Conservation (phyloP, 2,888 invertebrate species). For the Drosophila mimetica region DNA sequence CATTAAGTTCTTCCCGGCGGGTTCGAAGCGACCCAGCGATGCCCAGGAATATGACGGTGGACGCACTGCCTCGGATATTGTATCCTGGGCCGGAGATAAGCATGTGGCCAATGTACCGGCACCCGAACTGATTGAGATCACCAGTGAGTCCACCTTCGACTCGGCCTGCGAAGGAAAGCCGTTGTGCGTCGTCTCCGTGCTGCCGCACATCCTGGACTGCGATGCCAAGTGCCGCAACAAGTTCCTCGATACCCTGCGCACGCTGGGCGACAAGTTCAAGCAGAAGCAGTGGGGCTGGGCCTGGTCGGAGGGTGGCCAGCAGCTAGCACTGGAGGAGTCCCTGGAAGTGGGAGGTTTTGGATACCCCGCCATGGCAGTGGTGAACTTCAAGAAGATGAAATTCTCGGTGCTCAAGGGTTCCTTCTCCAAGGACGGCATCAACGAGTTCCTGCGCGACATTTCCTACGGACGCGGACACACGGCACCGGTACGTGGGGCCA, state of each 20-base stretch:
- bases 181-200: constrained; percentile 94
- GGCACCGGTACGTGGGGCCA: constrained; percentile 92
- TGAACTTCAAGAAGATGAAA: constrained; percentile 98
- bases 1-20: constrained; percentile 95
- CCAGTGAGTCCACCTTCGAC: constrained; percentile 87
- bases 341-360: constrained; percentile 99
- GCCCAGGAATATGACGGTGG: constrained; percentile 96
- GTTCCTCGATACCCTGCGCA: constrained; percentile 90
- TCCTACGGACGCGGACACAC: constrained; percentile 97
- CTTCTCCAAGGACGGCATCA: constrained; percentile 97
- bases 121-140: constrained; percentile 92
- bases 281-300: constrained; percentile 98
- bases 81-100: constrained; percentile 94
- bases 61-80: constrained; percentile 94
- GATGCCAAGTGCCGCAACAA: constrained; percentile 95
- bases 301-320: constrained; percentile 97
- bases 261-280: constrained; percentile 95
- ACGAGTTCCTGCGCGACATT: constrained; percentile 96
- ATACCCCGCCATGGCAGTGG: constrained; percentile 98
- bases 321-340: constrained; percentile 92
- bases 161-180: constrained; percentile 93
- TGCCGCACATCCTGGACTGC: constrained; percentile 98
- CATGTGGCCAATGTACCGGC: constrained; percentile 93
- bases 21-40: constrained; percentile 90
- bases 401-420: constrained; percentile 96